Percentiles rank a stretch among this genome's conserved stretches.
Evolutionary conservation across 2,113 vertebrate genomes (phyloP).

Genomic region (Oryzias melastigma): DNA sequence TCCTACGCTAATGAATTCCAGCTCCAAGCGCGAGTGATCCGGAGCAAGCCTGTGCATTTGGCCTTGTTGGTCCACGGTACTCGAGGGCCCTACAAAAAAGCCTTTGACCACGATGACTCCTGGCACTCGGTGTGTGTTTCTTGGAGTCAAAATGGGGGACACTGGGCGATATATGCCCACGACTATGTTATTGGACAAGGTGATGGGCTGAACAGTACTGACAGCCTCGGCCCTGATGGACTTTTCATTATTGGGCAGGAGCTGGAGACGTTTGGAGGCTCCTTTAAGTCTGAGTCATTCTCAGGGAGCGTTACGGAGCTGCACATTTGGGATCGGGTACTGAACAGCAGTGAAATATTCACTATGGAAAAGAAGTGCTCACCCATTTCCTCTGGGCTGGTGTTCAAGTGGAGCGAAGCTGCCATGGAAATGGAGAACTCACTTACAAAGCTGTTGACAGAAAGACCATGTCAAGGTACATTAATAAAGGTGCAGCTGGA

Average conservation of each 20-base stretch:
- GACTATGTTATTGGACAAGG: slow-evolving; percentile 36
- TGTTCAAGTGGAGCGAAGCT: slow-evolving; percentile 70
- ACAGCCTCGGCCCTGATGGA: slow-evolving; percentile 54
- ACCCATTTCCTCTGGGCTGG: slow-evolving; percentile 63
- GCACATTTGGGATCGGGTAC: slow-evolving; percentile 75
- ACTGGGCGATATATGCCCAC: slow-evolving; percentile 65
- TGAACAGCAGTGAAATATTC: slow-evolving; percentile 64
- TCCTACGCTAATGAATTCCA: slow-evolving; percentile 74
- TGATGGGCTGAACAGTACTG: slow-evolving; percentile 31
- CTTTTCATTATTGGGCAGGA: slow-evolving; percentile 74
- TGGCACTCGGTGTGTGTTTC: slow-evolving; percentile 75
- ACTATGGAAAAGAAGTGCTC: slow-evolving; percentile 73
- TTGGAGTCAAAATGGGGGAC: slow-evolving; percentile 64
- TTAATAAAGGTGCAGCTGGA: slow-evolving; percentile 14
- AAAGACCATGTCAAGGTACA: slow-evolving; percentile 74
- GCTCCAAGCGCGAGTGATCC: slow-evolving; percentile 62
- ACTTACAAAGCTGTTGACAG: slow-evolving; percentile 42
- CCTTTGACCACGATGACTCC: slow-evolving; percentile 63
- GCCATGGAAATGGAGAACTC: slow-evolving; percentile 66
- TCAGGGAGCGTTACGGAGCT: slow-evolving; percentile 75
- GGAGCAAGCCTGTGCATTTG: slow-evolving; percentile 57
- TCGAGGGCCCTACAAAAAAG: slow-evolving; percentile 53
- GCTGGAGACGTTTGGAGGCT: slow-evolving; percentile 62
- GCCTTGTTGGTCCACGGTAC: slow-evolving; percentile 70
- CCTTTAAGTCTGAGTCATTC: slow-evolving; percentile 70